Evolutionary conservation across 2,113 vertebrate species (phyloP).

Genomic region (Epinephelus lanceolatus): DNA sequence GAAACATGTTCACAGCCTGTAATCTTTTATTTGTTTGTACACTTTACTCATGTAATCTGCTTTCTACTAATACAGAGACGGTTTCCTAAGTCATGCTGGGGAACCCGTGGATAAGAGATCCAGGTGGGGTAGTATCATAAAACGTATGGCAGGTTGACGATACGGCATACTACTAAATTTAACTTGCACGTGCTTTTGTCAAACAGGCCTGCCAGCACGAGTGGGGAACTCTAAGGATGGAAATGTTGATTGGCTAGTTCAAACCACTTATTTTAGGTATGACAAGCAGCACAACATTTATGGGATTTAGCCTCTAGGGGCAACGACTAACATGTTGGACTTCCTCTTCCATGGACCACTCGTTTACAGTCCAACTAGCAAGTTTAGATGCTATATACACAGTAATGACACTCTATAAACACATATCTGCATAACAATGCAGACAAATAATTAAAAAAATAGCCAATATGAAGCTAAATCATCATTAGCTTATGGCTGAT

Average conservation of each 20-base stretch:
- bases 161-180: not conserved
- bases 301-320: not conserved
- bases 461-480: too few species aligned
- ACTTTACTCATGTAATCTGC: constrained; percentile 83
- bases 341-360: too few species aligned
- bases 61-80: constrained; percentile 75
- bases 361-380: too few species aligned
- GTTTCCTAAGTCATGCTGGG: constrained; percentile 67
- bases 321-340: too few species aligned
- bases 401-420: too few species aligned
- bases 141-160: constrained; percentile 4
- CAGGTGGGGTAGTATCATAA: constrained; percentile 65
- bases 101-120: constrained; percentile 54
- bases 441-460: too few species aligned
- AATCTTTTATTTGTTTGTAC: constrained; percentile 86
- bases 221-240: not conserved
- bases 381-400: too few species aligned
- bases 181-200: not conserved
- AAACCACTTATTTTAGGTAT: not conserved
- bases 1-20: constrained; percentile 81
- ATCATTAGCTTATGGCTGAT: too few species aligned
- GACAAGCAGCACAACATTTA: not conserved
- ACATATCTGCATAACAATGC: too few species aligned
- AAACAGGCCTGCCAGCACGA: not conserved
- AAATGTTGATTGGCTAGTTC: not conserved